Conservation (phyloP, 2,113 vertebrate species). For the Myotis davidii region DNA sequence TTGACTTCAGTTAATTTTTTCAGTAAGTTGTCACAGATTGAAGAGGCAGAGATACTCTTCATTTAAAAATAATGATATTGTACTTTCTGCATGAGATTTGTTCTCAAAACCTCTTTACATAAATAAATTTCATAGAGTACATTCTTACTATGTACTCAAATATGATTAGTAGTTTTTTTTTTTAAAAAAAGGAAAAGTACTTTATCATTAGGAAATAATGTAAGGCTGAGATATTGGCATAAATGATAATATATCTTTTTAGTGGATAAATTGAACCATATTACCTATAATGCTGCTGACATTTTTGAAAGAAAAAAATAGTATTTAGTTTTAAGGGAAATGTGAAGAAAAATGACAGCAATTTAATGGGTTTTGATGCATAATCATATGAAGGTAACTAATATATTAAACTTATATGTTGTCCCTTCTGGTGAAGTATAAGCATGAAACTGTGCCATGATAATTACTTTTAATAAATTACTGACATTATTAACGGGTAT, state of each 20-base stretch:
- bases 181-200: background rate
- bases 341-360: slow-evolving; percentile 26
- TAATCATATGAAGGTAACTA: slow-evolving; percentile 58
- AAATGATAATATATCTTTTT: slow-evolving; percentile 61
- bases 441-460: slow-evolving; percentile 61
- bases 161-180: background rate
- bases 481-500: slow-evolving; percentile 72
- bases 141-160: background rate
- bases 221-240: background rate
- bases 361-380: slow-evolving; percentile 69
- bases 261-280: background rate
- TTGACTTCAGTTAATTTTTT: slow-evolving; percentile 22
- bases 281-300: background rate
- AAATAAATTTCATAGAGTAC: background rate
- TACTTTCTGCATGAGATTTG: slow-evolving; percentile 6
- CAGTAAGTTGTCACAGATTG: background rate
- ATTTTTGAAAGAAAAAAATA: background rate
- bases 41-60: background rate
- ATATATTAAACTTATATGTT: slow-evolving; percentile 58
- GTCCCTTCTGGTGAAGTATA: slow-evolving; percentile 65
- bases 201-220: background rate
- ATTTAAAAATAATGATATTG: background rate
- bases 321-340: slow-evolving; percentile 35
- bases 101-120: background rate
- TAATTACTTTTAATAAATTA: slow-evolving; percentile 81